Conservation (phyloP, 2,797 vertebrate species). For the Coregonus sp. region DNA sequence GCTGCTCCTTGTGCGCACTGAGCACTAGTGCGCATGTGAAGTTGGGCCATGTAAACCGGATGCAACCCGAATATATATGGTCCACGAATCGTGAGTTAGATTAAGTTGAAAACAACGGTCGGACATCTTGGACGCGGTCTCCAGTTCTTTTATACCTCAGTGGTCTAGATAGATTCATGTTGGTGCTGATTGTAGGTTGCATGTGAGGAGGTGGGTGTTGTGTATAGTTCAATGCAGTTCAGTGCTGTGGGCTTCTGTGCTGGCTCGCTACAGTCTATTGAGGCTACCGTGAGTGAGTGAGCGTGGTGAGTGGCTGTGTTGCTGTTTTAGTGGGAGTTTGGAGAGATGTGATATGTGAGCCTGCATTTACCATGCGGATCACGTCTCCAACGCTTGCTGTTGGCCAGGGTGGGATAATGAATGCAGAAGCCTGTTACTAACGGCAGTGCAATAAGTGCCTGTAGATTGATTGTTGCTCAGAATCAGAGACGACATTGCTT, state of each 20-base stretch:
- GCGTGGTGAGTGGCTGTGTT: background rate
- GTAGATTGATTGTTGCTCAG: conserved; percentile 50
- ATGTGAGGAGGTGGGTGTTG: no score
- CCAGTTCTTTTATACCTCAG: no score
- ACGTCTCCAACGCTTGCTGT: conserved; percentile 23
- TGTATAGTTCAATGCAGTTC: background rate
- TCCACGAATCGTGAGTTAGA: no score
- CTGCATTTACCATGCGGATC: conserved; percentile 26
- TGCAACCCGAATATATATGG: no score
- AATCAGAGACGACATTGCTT: conserved; percentile 53
- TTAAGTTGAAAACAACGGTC: no score
- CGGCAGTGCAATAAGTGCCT: conserved; percentile 36
- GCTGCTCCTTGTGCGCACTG: no score
- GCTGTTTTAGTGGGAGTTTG: background rate
- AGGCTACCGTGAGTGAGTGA: background rate
- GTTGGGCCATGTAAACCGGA: no score
- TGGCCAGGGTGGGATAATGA: conserved; percentile 34
- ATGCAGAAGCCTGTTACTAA: conserved; percentile 35
- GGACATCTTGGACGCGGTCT: no score
- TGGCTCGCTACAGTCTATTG: no score
- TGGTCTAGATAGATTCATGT: no score
- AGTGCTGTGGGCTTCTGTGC: background rate
- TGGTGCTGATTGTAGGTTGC: no score
- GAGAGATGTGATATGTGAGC: conserved; percentile 2
- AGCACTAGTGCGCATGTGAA: no score